A percentile compares a stretch with the other conserved stretches of the same genome.
Conservation (phyloP, 2,113 vertebrate species). For the Antigone vipio region DNA sequence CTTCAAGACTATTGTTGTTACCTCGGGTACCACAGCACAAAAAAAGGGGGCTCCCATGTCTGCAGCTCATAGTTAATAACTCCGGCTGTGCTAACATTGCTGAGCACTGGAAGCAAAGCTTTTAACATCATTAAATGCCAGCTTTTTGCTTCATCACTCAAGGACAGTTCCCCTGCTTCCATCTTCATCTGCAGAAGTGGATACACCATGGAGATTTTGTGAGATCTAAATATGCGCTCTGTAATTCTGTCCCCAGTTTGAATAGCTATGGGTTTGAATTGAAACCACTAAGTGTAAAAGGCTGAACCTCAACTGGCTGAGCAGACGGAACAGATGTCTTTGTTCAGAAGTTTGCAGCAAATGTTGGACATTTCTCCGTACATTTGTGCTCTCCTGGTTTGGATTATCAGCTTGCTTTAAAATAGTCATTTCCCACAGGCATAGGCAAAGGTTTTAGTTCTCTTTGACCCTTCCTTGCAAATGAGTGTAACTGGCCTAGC, state of each 20-base stretch:
- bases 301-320: neutral
- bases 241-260: neutral
- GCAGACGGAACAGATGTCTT: neutral
- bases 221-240: neutral
- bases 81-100: neutral
- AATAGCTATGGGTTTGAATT: neutral
- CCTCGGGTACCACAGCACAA: neutral
- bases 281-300: neutral
- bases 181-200: neutral
- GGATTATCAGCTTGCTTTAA: neutral
- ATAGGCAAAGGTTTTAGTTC: neutral
- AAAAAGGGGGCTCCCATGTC: neutral
- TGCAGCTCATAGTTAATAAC: neutral
- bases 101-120: neutral
- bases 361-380: neutral
- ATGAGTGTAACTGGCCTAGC: neutral
- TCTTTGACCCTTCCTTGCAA: neutral
- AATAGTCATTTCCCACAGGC: neutral
- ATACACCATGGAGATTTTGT: neutral
- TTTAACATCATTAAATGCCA: neutral
- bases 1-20: neutral
- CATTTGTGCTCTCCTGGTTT: neutral
- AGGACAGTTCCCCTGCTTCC: neutral
- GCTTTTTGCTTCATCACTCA: slow-evolving; percentile 1
- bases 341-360: neutral